Conservation (phyloP, 1,140 invertebrate species). For the Tachypleus tridentatus region DNA sequence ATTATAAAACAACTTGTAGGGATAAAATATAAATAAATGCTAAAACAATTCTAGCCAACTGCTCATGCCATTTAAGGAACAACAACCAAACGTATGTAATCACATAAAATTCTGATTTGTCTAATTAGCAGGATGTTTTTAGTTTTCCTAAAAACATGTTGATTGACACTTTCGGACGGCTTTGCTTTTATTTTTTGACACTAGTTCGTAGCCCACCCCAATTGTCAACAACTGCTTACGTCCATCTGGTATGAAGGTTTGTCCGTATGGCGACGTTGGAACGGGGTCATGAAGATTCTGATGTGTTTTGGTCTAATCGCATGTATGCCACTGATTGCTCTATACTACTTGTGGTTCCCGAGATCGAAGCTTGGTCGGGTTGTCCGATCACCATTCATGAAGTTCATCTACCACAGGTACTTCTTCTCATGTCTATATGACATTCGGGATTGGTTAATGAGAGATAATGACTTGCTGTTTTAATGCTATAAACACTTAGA, state of each 20-base stretch:
- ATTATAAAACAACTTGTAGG: no score
- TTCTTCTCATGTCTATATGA: no score
- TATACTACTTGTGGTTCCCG: slow-evolving; percentile 41
- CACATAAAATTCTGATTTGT: not conserved
- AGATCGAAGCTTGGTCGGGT: slow-evolving; percentile 38
- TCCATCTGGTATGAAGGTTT: slow-evolving; percentile 46
- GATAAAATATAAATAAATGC: no score
- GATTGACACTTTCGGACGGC: not conserved
- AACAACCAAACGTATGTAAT: not conserved
- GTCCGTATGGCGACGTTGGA: slow-evolving; percentile 40
- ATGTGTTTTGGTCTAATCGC: slow-evolving; percentile 37
- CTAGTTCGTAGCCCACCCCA: slow-evolving; percentile 46
- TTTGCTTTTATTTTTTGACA: slow-evolving; percentile 8
- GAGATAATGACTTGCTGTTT: no score
- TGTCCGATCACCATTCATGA: slow-evolving; percentile 45
- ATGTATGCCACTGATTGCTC: slow-evolving; percentile 38
- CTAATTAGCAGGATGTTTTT: not conserved
- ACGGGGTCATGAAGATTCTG: slow-evolving; percentile 37
- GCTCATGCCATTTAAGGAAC: not conserved
- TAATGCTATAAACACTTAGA: no score
- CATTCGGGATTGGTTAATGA: no score
- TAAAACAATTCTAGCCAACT: not conserved
- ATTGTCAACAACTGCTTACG: slow-evolving; percentile 44
- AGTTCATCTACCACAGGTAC: slow-evolving; percentile 44
- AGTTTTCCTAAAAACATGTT: not conserved